Conservation (phyloP, 1,140 invertebrate genomes). For the Zaprionus vittiger region DNA sequence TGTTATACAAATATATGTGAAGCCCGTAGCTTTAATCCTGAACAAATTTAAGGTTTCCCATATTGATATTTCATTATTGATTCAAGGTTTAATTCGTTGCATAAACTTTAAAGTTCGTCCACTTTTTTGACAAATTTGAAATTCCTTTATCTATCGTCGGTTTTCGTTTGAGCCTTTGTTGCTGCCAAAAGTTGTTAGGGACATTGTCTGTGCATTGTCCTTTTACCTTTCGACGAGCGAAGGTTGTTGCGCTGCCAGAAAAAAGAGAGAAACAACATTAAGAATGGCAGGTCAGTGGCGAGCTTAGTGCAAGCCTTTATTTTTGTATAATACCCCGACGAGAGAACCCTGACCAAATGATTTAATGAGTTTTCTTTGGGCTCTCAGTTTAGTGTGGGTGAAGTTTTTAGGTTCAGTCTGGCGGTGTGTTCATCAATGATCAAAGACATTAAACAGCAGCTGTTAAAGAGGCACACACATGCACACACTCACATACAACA, state of each 20-base stretch:
- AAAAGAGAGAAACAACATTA: not conserved
- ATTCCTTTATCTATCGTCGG: constrained; percentile 47
- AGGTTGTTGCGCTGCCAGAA: constrained; percentile 3
- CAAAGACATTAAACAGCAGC: constrained; percentile 69
- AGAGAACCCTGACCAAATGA: constrained; percentile 52
- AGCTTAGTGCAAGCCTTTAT: constrained; percentile 63
- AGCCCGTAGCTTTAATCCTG: not conserved
- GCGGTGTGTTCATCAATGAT: constrained; percentile 56
- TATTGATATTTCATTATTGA: not conserved
- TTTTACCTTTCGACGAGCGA: constrained; percentile 53
- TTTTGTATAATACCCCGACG: constrained; percentile 25
- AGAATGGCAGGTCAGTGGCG: constrained; percentile 25
- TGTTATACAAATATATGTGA: not conserved
- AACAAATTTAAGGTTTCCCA: not conserved
- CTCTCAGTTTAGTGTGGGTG: constrained; percentile 29
- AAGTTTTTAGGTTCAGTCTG: constrained; percentile 29
- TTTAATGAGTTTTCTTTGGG: constrained; percentile 74
- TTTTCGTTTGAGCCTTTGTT: constrained; percentile 52
- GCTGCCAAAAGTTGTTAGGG: constrained; percentile 50
- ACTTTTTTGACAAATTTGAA: constrained; percentile 42
- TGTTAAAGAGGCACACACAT: constrained; percentile 30
- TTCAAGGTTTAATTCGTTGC: not conserved
- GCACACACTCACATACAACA: not conserved
- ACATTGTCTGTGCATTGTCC: constrained; percentile 60
- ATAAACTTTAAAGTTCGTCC: not conserved